Evolutionary conservation across 2,888 invertebrate genomes (phyloP), one percentile per base, ranked within the genome.

Genomic region (Crepidodera aurea): DNA sequence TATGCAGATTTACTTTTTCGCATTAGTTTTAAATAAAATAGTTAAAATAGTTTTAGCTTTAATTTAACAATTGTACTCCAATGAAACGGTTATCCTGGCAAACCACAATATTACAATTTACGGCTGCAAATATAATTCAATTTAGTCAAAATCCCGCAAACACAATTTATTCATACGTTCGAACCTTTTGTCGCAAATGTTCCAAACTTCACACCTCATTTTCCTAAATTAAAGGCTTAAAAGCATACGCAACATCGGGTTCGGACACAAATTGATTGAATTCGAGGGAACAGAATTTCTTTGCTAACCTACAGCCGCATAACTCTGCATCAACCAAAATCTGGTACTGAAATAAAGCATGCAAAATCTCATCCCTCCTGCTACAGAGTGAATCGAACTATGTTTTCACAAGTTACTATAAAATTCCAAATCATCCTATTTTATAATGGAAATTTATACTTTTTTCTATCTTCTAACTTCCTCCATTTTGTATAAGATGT

Each of bases 201-300:
- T 27, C 10, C 12, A 53, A 51, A 54, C 27, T 54, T 42, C 42
- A 42, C 29, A 54, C 16, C 19, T 22, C 42, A 32, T 18, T 42
- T 18, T 54, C 7, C 29, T 12, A 44, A 54, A 54, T 54, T 54
- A 42, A 54, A 54, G 44, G 19, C 32, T 13, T 15, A 54, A 29
- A 13, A 32, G 27, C 25, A 8, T 29, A 40, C 42, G 29, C 25
- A 53, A 16, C 53, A 18, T 37, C 8, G 37, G 37, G 5, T 40
- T 39, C 10, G 12, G 19, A 44, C 54, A 44, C 54, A 54, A 54
- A 54, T 54, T 32, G 44, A 54, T 54, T 19, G 29, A 19, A 54
- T 54, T 54, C 44, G 18, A 32, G 27, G 16, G 54, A 29, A 8
- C 16, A 29, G n/a, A 44, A 54, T 27, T 54, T 54, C 29, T 40